Evolutionary conservation across 1,140 invertebrate species (phyloP).

Genomic region (Anoplophora glabripennis): DNA sequence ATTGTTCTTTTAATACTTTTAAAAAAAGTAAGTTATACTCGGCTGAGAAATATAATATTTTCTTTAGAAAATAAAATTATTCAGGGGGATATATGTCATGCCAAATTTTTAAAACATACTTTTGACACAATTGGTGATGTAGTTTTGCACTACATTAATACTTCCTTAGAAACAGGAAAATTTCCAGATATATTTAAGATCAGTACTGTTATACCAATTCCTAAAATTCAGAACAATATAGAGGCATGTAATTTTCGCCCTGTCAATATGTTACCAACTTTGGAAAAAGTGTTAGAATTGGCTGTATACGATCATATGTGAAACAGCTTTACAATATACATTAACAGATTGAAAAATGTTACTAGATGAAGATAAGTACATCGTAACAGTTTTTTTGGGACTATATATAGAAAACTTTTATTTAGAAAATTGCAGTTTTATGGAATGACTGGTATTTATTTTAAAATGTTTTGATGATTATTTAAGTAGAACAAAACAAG

Average conservation of each 20-base stretch:
- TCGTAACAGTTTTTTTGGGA: no score
- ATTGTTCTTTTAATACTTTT: neutral
- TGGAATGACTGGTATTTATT: no score
- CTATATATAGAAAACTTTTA: no score
- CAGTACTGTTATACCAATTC: neutral
- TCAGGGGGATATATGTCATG: neutral
- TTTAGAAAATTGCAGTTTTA: no score
- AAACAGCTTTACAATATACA: no score
- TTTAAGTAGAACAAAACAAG: no score
- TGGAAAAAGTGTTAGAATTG: slow-evolving; percentile 7
- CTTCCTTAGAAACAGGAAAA: neutral
- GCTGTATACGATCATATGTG: neutral
- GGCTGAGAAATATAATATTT: neutral
- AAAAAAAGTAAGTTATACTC: neutral
- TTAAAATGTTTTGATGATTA: no score
- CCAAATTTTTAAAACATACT: slow-evolving; percentile 3
- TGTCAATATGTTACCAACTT: neutral
- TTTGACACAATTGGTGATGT: neutral
- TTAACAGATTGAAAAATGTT: no score
- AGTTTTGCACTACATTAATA: slow-evolving; percentile 4
- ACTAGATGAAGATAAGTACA: no score
- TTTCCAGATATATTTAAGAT: neutral
- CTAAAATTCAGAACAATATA: neutral
- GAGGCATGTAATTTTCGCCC: slow-evolving; percentile 8
- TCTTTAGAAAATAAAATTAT: slow-evolving; percentile 5